Conservation (phyloP, 2,113 vertebrate genomes). For the Saccopteryx bilineata region DNA sequence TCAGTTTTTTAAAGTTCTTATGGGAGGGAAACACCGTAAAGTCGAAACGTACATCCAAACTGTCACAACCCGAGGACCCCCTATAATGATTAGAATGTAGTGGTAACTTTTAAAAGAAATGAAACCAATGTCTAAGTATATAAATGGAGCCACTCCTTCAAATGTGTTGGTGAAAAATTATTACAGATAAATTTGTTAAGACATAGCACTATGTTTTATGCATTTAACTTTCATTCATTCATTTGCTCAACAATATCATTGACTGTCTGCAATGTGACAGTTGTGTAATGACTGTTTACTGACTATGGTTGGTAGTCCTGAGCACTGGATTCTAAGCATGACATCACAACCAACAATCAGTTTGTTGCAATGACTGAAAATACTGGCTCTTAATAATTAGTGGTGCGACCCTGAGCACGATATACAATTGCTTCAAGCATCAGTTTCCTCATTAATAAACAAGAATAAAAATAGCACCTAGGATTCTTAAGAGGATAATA, state of each 20-base stretch:
- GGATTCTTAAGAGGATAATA: neutral
- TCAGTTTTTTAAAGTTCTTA: too few relatives aligned
- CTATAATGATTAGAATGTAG: neutral
- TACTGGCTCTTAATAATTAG: neutral
- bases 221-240: neutral
- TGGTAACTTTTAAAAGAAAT: conserved; percentile 32
- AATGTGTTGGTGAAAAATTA: neutral
- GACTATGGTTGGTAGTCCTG: neutral
- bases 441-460: neutral
- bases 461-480: neutral
- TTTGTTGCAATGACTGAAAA: neutral
- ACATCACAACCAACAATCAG: neutral
- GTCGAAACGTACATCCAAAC: too few relatives aligned
- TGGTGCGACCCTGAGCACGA: neutral
- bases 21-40: too few relatives aligned
- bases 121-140: neutral
- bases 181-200: neutral
- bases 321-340: neutral
- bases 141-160: neutral
- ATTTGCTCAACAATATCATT: neutral
- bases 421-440: neutral
- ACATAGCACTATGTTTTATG: neutral
- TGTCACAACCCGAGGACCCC: too few relatives aligned
- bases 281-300: too few relatives aligned
- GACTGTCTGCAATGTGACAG: neutral